Base-by-base conservation (phyloP, 2,113 vertebrate genomes). In the Excalfactoria chinensis region DNA sequence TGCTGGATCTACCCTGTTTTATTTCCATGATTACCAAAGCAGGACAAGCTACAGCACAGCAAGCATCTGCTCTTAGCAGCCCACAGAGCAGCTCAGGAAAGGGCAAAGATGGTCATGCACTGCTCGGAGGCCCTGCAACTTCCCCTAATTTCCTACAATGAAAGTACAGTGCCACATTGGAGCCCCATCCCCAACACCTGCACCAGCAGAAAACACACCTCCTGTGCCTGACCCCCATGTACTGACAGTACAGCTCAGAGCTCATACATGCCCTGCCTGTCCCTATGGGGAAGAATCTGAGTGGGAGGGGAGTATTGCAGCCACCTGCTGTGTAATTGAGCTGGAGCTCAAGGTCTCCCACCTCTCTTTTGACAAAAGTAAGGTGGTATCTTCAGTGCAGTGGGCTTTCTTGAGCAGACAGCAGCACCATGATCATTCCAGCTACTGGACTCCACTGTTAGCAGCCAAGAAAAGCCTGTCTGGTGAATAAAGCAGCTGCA, bases 341-440 rank as follows among this genome's bases (percentile, higher is more conserved):
- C 56, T 68, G 66, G 86, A 56, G 44, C 62, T 92, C 23, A 18
- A 82, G 43, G 77, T 62, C 94, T 87, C 46, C 25, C 49, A 43
- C 35, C 55, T 49, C 74, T 4, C 21, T 94, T 48, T 72, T 56
- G 40, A n/a, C 2, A 46, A 11, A 69, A 88, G 46, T 49, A 60
- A 51, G 22, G 62, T 16, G 73, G 66, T 44, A 82, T 69, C 35
- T 78, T 76, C 66, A 30, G 63, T 34, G 69, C 76, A 34, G 34
- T 41, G n/a, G 62, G 48, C 34, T 86, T 83, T 79, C 75, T 75
- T 58, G n/a, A 84, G 41, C 55, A 51, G 41, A 44, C 30, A 84
- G 62, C 58, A 86, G 13, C 37, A 63, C 37, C 35, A 28, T 11
- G 25, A 62, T 32, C 41, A 79, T 44, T 37, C 19, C 62, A 32